Evolutionary conservation across 2,797 vertebrate genomes (phyloP), one percentile per base, ranked within the genome.

Genomic region (Alouatta caraya): DNA sequence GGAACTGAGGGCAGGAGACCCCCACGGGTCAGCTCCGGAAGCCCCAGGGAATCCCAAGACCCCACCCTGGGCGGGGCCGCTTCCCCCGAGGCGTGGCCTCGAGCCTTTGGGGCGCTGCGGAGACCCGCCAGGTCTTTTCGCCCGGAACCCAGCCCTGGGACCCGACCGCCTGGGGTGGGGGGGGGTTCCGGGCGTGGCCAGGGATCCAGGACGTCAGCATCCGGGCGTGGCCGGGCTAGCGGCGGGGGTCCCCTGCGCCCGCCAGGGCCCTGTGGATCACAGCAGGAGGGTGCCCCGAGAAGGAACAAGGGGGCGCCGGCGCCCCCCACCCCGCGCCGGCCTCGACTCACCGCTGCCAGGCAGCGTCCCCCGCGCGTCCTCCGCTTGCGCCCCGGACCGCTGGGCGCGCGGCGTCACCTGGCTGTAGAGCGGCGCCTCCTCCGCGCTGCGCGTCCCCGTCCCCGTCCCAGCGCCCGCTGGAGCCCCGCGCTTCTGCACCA

Each of bases 401-500:
- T 15, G 91, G 17, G 61, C 15, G 10, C 96, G 94, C 28, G 94
- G 79, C 1, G 1, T 42, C 52, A 97, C 97, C 28, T 96, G 95
- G 88, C 96, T 98, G 79, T 98, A 98, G 70, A 98, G 3, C 1
- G 57, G 84, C 3, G 5, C 24, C 21, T 55, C 88, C 0, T 44
- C 75, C 1, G 37, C 0, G 37, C 78, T n/a, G 30, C 33, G 19
- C 3, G 12, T 33, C 5, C 14, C 57, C 0, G 75, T 0, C 21
- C 26, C 79, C 0, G 42, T 14, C 11, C 28, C 6, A 1, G 86
- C 1, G 5, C 73, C 90, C 5, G 24, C 22, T 0, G 61, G 37
- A 28, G 73, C 5, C 30, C 79, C 28, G 19, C 96, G 97, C 82
- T 95, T 97, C 81, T 98, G 98, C 30, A 98, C 97, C 26, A 94